Conservation (phyloP, 2,797 vertebrate species). For the Premnoplex brunnescens region DNA sequence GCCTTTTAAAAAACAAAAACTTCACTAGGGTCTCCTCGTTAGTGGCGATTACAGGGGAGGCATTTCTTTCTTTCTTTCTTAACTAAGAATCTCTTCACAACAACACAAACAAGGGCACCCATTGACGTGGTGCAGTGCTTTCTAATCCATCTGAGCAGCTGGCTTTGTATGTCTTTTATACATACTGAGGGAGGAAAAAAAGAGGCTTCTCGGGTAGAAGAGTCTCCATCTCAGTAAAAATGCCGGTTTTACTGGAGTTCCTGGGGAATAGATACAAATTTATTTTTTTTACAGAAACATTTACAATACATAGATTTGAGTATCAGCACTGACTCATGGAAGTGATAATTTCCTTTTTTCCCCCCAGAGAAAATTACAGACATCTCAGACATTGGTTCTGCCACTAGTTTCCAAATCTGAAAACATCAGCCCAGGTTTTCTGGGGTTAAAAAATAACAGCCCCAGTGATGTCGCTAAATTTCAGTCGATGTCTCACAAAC, state of each 20-base stretch:
- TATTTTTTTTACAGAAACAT: not conserved
- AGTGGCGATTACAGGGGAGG: constrained; percentile 47
- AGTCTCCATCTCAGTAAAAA: not conserved
- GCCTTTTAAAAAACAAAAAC: constrained; percentile 60
- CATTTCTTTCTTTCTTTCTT: constrained; percentile 56
- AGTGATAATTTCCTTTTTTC: not conserved
- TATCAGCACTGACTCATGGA: not conserved
- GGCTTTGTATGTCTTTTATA: constrained; percentile 29
- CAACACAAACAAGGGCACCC: constrained; percentile 61
- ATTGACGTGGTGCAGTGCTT: constrained; percentile 19
- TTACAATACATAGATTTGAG: not conserved
- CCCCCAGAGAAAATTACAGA: not conserved
- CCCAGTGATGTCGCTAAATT: not conserved
- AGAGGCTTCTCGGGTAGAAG: not conserved
- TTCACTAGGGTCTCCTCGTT: constrained; percentile 52
- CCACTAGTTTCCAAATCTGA: not conserved
- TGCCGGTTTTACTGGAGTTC: not conserved
- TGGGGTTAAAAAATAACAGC: not conserved
- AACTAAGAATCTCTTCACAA: constrained; percentile 30
- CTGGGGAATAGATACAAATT: not conserved
- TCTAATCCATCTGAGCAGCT: constrained; percentile 52
- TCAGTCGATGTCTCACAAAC: not conserved
- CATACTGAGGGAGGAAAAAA: not conserved
- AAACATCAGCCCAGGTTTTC: not conserved
- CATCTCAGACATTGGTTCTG: accelerated